Percentiles rank a stretch among this genome's conserved stretches.
Conservation (phyloP, 2,888 invertebrate genomes). For the Eupithecia subumbrata region DNA sequence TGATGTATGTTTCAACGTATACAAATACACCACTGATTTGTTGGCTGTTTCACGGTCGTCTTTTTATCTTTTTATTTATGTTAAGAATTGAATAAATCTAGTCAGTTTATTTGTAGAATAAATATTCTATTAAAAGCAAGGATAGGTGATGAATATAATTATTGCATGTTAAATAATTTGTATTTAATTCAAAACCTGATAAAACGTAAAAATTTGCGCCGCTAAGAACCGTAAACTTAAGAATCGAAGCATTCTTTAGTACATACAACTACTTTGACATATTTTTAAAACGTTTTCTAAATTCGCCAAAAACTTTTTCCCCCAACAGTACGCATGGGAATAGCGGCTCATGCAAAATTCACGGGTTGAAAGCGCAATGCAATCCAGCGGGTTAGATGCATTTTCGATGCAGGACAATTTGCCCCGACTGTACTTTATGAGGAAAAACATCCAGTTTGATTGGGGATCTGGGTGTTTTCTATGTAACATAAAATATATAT, state of each 20-base stretch:
- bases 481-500: neutral
- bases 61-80: neutral
- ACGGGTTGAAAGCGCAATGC: slow-evolving; percentile 74
- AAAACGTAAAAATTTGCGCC: neutral
- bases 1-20: no score
- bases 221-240: neutral
- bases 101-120: neutral
- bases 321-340: slow-evolving; percentile 48
- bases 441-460: slow-evolving; percentile 3
- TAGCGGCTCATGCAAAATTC: slow-evolving; percentile 75
- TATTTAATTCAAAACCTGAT: neutral
- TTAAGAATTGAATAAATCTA: neutral
- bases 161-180: neutral
- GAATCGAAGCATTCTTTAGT: neutral
- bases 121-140: neutral
- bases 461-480: neutral
- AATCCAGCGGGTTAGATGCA: slow-evolving; percentile 76
- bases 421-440: slow-evolving; percentile 10
- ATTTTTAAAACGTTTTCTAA: slow-evolving; percentile 6
- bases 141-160: neutral
- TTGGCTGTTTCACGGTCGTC: neutral
- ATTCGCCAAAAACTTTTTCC: slow-evolving; percentile 43
- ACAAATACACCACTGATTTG: neutral
- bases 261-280: neutral
- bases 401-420: slow-evolving; percentile 63